phyloP scores from a whole-genome alignment of 2,888 invertebrate genomes.

The Pilophorus perplexus region DNA sequence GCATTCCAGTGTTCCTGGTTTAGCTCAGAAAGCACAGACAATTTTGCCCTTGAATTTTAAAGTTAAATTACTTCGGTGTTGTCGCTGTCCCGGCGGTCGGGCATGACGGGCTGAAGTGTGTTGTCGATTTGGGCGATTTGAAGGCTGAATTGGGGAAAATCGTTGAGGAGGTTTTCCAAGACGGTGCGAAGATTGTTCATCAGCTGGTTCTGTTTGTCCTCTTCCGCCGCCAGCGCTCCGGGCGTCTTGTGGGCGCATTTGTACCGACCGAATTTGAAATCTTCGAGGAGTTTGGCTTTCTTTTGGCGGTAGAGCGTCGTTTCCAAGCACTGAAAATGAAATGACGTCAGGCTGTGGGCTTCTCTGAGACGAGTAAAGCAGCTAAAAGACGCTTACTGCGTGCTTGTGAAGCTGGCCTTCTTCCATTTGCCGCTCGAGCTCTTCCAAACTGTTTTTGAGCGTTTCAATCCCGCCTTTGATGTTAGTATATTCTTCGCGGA shows the following conservation, averaged over 20 bases:
- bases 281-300: conserved; percentile 61
- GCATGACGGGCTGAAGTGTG: conserved; percentile 44
- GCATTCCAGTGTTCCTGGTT: no score
- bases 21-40: no score
- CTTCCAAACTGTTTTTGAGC: conserved; percentile 47
- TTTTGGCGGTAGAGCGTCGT: conserved; percentile 67
- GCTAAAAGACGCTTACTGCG: no score
- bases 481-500: conserved; percentile 22
- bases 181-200: conserved; percentile 61
- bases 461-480: conserved; percentile 25
- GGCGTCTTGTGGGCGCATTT: conserved; percentile 54
- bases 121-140: conserved; percentile 49
- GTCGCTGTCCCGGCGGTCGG: background rate
- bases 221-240: conserved; percentile 57
- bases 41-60: no score
- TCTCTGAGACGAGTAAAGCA: no score
- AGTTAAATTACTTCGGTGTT: conserved; percentile 3
- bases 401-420: conserved; percentile 54
- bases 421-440: conserved; percentile 53
- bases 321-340: conserved; percentile 56
- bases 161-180: conserved; percentile 59
- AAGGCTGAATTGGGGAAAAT: conserved; percentile 59
- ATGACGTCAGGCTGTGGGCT: no score
- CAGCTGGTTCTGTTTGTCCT: conserved; percentile 59
- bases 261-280: conserved; percentile 54